phyloP scores from a whole-genome alignment of 2,113 vertebrate species.

The Scopus umbretta region DNA sequence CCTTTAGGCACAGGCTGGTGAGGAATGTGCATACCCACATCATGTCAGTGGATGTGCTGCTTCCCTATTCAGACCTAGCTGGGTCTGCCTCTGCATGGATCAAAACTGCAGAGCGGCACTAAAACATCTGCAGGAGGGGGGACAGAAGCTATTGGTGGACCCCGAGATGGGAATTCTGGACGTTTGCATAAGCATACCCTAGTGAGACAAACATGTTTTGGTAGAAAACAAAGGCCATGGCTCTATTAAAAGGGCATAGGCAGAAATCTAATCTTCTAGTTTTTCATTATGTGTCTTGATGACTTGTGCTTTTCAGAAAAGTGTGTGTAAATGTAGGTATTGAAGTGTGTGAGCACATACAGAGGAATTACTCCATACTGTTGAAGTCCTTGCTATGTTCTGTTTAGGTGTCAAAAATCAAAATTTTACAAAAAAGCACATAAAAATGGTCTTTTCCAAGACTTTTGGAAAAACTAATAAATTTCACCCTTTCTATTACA shows the following conservation, averaged over 20 bases:
- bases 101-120: not conserved
- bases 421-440: not conserved
- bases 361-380: not conserved
- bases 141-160: rapidly evolving
- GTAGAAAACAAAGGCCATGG: not conserved
- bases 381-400: not conserved
- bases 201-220: not conserved
- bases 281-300: not conserved
- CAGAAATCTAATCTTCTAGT: not conserved
- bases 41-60: not conserved
- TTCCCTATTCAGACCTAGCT: not conserved
- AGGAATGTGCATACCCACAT: not conserved
- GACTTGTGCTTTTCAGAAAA: not conserved
- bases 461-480: not conserved
- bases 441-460: not conserved
- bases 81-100: not conserved
- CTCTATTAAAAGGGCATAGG: not conserved
- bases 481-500: not conserved
- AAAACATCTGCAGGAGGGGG: not conserved
- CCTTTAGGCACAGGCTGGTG: not conserved
- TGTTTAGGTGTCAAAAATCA: not conserved
- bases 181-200: not conserved
- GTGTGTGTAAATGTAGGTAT: not conserved
- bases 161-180: not conserved
- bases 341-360: not conserved